A percentile compares a stretch with the other conserved stretches of the same genome.
These are phyloP conservation scores for Brachionus plicatilis DNA, from an alignment of 1,140 invertebrate genomes.

Conservation along the genomic window DNA sequence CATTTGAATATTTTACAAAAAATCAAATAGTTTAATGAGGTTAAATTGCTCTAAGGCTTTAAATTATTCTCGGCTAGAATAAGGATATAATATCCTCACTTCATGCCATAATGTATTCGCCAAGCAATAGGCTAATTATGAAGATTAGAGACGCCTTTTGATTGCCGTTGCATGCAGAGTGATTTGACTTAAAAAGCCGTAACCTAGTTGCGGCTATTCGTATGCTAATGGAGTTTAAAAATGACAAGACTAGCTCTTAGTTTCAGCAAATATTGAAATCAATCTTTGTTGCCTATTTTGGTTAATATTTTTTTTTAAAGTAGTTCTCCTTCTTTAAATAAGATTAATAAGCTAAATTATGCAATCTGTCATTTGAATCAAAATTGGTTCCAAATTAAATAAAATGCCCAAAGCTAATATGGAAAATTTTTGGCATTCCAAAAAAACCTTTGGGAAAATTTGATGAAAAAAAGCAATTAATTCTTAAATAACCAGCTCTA, in stretches of 20 bases:
- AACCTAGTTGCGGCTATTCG: not conserved
- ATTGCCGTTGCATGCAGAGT: not conserved
- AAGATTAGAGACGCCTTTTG: not conserved
- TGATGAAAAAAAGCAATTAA: not conserved
- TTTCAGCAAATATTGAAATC: not conserved
- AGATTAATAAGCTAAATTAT: not conserved
- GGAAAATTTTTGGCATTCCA: not conserved
- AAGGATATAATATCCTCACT: slow-evolving; percentile 28
- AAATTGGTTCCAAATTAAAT: not conserved
- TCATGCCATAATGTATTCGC: not conserved
- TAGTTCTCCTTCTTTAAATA: not conserved
- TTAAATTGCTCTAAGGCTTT: slow-evolving; percentile 3
- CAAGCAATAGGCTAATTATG: not conserved
- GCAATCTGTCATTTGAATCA: not conserved
- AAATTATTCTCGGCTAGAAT: not conserved
- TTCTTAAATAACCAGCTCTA: not conserved
- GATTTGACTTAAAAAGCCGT: not conserved
- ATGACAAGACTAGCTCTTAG: not conserved
- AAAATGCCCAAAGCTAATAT: not conserved
- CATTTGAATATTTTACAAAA: not conserved
- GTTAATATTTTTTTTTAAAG: not conserved
- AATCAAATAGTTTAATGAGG: slow-evolving; percentile 26
- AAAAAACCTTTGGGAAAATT: not conserved
- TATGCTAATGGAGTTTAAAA: not conserved
- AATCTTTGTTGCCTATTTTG: not conserved